Conservation (phyloP, 92 coral and sea anemone species). For the Parazoanthus atlanticus region DNA sequence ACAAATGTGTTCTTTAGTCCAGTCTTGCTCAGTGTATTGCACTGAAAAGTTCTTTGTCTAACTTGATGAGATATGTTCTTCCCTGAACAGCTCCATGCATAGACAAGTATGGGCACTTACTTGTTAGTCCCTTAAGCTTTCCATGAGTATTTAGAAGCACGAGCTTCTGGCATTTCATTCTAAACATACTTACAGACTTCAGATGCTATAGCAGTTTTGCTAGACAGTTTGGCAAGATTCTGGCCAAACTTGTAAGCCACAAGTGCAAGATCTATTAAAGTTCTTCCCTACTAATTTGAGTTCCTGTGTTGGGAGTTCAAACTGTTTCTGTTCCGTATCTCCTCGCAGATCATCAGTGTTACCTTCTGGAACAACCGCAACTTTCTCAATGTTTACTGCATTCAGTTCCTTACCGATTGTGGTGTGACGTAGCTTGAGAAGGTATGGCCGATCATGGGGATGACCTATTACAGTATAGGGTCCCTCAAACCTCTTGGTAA, state of each 20-base stretch:
- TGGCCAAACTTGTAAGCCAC: constrained; percentile 55
- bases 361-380: constrained; percentile 68
- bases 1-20: constrained; percentile 4
- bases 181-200: constrained; percentile 65
- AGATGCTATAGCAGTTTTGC: constrained; percentile 45
- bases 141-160: constrained; percentile 57
- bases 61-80: constrained; percentile 3
- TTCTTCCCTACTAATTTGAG: background rate
- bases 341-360: constrained; percentile 20
- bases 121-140: constrained; percentile 53
- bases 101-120: constrained; percentile 61
- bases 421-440: constrained; percentile 51
- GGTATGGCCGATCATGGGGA: constrained; percentile 57
- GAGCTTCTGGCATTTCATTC: constrained; percentile 58
- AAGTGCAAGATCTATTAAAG: constrained; percentile 44
- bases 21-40: background rate
- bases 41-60: constrained; percentile 32
- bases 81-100: constrained; percentile 46
- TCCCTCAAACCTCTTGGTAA: constrained; percentile 54
- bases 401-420: constrained; percentile 45
- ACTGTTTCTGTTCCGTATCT: background rate
- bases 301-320: background rate
- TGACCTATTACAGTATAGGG: constrained; percentile 60
- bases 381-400: constrained; percentile 62
- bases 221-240: constrained; percentile 40